Evolutionary conservation across 2,888 invertebrate species (phyloP).

Genomic region (Caenorhabditis virilis): DNA sequence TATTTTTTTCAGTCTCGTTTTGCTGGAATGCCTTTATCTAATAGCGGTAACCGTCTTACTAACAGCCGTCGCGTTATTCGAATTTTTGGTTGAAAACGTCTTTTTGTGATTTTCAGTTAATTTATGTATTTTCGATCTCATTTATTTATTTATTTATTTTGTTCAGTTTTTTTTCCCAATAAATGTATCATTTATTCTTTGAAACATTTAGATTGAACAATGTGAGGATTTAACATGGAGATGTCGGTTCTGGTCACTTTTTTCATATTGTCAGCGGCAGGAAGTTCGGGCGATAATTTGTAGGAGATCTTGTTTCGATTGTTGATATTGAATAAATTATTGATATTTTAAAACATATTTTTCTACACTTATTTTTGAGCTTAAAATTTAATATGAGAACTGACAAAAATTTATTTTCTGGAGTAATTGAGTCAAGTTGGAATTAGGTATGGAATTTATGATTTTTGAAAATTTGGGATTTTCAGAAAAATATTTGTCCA

Average conservation of each 20-base stretch:
- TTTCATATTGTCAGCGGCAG: slow-evolving; percentile 61
- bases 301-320: slow-evolving; percentile 22
- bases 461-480: no score
- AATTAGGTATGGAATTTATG: no score
- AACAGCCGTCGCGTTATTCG: slow-evolving; percentile 34
- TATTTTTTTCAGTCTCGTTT: slow-evolving; percentile 26
- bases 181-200: neutral
- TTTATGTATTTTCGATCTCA: slow-evolving; percentile 1
- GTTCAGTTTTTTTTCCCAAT: neutral
- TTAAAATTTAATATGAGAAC: no score
- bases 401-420: no score
- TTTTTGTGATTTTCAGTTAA: slow-evolving; percentile 2
- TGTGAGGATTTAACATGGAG: slow-evolving; percentile 66
- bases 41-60: slow-evolving; percentile 21
- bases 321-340: slow-evolving; percentile 2
- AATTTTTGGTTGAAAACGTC: slow-evolving; percentile 27
- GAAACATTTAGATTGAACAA: slow-evolving; percentile 11
- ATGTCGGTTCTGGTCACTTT: slow-evolving; percentile 63
- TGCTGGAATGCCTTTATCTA: slow-evolving; percentile 26
- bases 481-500: no score
- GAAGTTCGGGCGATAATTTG: slow-evolving; percentile 39
- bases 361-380: no score
- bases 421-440: no score
- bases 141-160: slow-evolving; percentile 4
- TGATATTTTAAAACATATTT: no score